These are phyloP conservation scores for Indicator indicator DNA, from an alignment of 2,113 vertebrate genomes.

Conservation along the genomic window DNA sequence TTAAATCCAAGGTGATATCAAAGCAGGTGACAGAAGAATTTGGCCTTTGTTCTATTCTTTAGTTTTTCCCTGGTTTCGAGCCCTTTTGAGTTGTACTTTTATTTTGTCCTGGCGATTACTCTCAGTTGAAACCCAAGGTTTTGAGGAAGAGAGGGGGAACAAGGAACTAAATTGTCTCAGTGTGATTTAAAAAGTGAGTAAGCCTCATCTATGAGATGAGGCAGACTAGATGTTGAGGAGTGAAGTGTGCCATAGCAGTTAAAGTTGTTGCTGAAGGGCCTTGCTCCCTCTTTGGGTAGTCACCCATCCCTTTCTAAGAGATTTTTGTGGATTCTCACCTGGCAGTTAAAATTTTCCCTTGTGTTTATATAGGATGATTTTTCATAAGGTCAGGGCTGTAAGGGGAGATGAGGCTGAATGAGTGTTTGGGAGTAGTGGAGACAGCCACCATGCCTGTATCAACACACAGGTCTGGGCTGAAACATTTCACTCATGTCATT, in stretches of 20 bases:
- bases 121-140: neutral
- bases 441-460: fast-evolving
- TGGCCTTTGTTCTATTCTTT: neutral
- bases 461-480: fast-evolving
- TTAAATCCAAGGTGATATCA: neutral
- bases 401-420: neutral
- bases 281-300: neutral
- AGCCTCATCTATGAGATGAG: neutral
- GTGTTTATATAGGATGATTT: neutral
- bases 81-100: neutral
- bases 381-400: neutral
- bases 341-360: neutral
- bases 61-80: neutral
- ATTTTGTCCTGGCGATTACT: neutral
- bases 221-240: neutral
- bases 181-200: neutral
- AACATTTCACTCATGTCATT: fast-evolving
- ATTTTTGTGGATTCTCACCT: neutral
- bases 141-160: neutral
- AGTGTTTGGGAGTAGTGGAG: fast-evolving
- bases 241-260: neutral
- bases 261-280: neutral
- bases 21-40: neutral
- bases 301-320: neutral
- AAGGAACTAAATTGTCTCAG: neutral